Base-by-base conservation (phyloP, 1,140 invertebrate genomes). In the Bombus sylvicola region DNA sequence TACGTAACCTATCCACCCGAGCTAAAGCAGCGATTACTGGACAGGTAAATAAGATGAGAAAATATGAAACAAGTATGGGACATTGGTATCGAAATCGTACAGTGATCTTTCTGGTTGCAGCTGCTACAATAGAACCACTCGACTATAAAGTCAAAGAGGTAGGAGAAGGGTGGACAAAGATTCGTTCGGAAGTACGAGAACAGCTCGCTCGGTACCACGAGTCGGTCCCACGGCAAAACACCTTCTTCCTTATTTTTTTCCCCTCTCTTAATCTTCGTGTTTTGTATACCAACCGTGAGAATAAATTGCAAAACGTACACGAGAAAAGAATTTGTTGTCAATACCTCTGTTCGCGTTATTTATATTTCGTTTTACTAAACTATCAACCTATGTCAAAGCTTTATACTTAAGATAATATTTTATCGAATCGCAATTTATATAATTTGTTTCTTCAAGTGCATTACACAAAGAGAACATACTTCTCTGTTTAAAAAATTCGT, bases 1-100 rank as follows among this genome's bases (percentile, higher is more conserved):
- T 98, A 98, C 94, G 97, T 98, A 84, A 97, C 97, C 73, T 98
- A 98, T 95, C 97, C 97, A 76, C 97, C 97, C 25, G 97, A 98
- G 94, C 95, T 98, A 59, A 98, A 98, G 94, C 96, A 97, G 89
- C 96, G 97, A 76, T 96, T 98, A 88, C 96, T 98, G 81, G 97
- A 98, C 95, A 98, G 97, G 97, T 98, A 97, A 85, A 66, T 83
- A 64, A 41, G 28, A 25, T 34, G 76, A 25, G n/a, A n/a, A n/a
- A 64, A 57, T 31, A 31, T 15, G 10, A 15, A n/a, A 37, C 5
- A 2, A 39, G 71, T 62, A 68, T 66, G 5, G 37, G 22, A 31
- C 8, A 41, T 53, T 25, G 39, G 71, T 72, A 83, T 89, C 72
- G 81, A 85, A 86, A 86, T 86, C 62, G 62, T 88, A 83, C 86